These are phyloP conservation scores for Microctenopoma stevenorrisi DNA, from an alignment of 2,797 vertebrate species.

Conservation along the genomic window DNA sequence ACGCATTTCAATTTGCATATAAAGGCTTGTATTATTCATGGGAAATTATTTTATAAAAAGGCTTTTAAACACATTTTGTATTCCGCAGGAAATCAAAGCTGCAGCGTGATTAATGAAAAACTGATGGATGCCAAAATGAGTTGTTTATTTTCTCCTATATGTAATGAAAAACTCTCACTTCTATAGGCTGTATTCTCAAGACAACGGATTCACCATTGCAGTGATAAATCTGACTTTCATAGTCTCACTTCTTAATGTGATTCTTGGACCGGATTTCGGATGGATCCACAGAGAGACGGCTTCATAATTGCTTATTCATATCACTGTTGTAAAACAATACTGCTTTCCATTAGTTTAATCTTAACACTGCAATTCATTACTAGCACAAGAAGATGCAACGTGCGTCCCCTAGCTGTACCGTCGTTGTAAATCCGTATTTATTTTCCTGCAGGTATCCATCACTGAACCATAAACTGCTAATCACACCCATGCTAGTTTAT, in stretches of 20 bases:
- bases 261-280: slow-evolving; percentile 22
- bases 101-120: slow-evolving; percentile 29
- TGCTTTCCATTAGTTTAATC: slow-evolving; percentile 11
- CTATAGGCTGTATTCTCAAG: slow-evolving; percentile 8
- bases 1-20: slow-evolving; percentile 43
- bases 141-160: slow-evolving; percentile 25
- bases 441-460: slow-evolving; percentile 35
- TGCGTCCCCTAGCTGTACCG: neutral
- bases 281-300: slow-evolving; percentile 3
- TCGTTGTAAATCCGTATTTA: slow-evolving; percentile 31
- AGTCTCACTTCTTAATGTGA: slow-evolving; percentile 8
- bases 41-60: slow-evolving; percentile 34
- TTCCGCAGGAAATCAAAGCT: slow-evolving; percentile 46
- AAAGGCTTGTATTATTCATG: slow-evolving; percentile 44
- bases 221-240: slow-evolving; percentile 25
- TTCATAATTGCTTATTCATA: slow-evolving; percentile 24
- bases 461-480: neutral
- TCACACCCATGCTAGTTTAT: slow-evolving; percentile 11
- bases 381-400: slow-evolving; percentile 8
- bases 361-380: slow-evolving; percentile 30
- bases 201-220: slow-evolving; percentile 20
- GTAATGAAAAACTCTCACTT: slow-evolving; percentile 17
- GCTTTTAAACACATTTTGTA: slow-evolving; percentile 30
- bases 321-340: slow-evolving; percentile 41
- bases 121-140: slow-evolving; percentile 21